Evolutionary conservation across 2,797 vertebrate species (phyloP).

Genomic region (Oreochromis grahami): DNA sequence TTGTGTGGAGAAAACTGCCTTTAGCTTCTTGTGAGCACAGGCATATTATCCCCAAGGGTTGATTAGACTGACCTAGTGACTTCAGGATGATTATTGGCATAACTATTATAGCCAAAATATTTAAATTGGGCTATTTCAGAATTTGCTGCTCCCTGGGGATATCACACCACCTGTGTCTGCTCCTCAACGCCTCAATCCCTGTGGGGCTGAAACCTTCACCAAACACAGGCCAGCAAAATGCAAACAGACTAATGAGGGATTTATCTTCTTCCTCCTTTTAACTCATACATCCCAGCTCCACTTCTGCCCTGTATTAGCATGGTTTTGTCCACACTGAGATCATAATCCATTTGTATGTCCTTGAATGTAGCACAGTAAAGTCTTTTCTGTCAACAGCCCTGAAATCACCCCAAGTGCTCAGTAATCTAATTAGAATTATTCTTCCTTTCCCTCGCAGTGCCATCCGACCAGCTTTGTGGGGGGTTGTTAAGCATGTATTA

Average conservation of each 20-base stretch:
- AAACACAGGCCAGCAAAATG: constrained; percentile 56
- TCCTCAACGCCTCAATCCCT: constrained; percentile 33
- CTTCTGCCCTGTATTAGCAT: constrained; percentile 60
- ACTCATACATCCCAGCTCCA: constrained; percentile 35
- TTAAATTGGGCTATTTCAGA: constrained; percentile 48
- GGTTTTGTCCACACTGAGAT: constrained; percentile 56
- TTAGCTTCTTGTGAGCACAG: background rate
- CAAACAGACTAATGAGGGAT: constrained; percentile 70
- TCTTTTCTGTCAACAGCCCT: constrained; percentile 43
- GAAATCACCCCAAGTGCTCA: constrained; percentile 37
- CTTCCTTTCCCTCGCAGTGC: constrained; percentile 17
- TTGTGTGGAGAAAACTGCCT: background rate
- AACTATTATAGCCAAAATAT: constrained; percentile 41
- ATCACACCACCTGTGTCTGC: constrained; percentile 48
- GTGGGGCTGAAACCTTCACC: constrained; percentile 51
- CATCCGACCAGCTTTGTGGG: constrained; percentile 43
- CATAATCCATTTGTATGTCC: constrained; percentile 66
- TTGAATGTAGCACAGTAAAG: constrained; percentile 57
- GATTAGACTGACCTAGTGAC: constrained; percentile 18
- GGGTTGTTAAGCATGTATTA: constrained; percentile 57
- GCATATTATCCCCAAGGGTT: constrained; percentile 11
- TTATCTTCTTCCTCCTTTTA: constrained; percentile 54
- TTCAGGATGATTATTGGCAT: constrained; percentile 40
- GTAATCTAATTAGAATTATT: constrained; percentile 69
- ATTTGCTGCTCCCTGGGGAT: constrained; percentile 39